Evolutionary conservation across 2,888 invertebrate species (phyloP).

Genomic region (Candidula unifasciata): DNA sequence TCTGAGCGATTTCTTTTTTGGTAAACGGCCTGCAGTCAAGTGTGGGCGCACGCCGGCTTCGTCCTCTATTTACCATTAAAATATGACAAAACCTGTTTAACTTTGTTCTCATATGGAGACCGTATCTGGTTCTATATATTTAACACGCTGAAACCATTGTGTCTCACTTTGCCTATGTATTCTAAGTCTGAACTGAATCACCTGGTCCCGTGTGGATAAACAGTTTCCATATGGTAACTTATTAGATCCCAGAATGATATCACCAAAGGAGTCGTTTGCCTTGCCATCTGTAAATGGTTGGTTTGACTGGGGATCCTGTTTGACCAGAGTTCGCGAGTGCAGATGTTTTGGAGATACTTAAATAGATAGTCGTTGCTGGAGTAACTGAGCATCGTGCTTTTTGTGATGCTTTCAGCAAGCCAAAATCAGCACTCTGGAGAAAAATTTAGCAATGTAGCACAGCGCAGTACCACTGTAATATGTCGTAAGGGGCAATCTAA

Average conservation of each 20-base stretch:
- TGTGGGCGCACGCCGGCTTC: background rate
- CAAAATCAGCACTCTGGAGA: too few relatives aligned
- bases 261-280: too few relatives aligned
- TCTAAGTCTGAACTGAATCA: background rate
- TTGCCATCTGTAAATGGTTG: too few relatives aligned
- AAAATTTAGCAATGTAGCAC: too few relatives aligned
- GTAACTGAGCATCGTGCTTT: too few relatives aligned
- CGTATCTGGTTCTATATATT: background rate
- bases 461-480: too few relatives aligned
- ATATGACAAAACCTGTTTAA: background rate
- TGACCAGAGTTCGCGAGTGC: too few relatives aligned
- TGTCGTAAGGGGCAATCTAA: too few relatives aligned
- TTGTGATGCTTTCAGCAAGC: too few relatives aligned
- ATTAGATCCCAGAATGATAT: background rate
- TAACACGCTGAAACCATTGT: background rate
- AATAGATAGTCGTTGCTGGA: too few relatives aligned
- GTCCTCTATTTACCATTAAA: constrained; percentile 4
- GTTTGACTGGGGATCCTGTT: too few relatives aligned
- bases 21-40: background rate
- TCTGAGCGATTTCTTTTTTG: background rate
- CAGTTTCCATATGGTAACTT: background rate
- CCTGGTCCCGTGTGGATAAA: background rate
- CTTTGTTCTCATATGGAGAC: background rate
- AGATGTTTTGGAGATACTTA: too few relatives aligned
- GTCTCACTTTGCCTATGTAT: background rate